Percentiles rank a stretch among this genome's conserved stretches.
These are phyloP conservation scores for Poecilia picta DNA, from an alignment of 2,797 vertebrate genomes.

Conservation along the genomic window DNA sequence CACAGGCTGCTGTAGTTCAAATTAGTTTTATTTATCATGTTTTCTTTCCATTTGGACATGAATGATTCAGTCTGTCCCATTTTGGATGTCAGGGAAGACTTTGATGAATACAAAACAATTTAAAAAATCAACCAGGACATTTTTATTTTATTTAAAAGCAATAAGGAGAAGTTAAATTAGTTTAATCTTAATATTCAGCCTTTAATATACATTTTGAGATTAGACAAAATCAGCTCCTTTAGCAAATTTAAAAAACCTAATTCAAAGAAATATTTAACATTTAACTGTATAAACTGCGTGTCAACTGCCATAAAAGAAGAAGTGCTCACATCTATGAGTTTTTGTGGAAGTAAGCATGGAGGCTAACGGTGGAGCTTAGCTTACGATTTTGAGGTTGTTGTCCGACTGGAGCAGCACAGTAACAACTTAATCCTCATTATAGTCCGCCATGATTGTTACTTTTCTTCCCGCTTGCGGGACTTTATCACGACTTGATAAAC, in stretches of 20 bases:
- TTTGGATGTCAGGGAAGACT: slow-evolving; percentile 40
- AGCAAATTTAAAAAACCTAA: background rate
- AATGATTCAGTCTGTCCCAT: slow-evolving; percentile 69
- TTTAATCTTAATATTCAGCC: background rate
- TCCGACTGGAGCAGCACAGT: too few relatives aligned
- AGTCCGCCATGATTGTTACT: too few relatives aligned
- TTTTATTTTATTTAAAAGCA: background rate
- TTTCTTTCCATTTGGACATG: slow-evolving; percentile 70
- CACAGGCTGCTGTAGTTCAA: slow-evolving; percentile 45
- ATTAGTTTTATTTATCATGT: slow-evolving; percentile 59
- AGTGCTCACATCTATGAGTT: too few relatives aligned
- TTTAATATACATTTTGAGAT: background rate
- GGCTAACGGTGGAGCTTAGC: too few relatives aligned
- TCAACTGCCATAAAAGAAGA: too few relatives aligned
- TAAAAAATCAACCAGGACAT: background rate
- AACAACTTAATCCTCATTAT: too few relatives aligned
- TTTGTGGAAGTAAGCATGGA: too few relatives aligned
- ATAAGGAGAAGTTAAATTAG: background rate
- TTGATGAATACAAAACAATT: slow-evolving; percentile 6
- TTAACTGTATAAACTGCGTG: background rate
- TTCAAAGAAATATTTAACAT: background rate
- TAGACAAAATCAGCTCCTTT: background rate
- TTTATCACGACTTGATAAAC: too few relatives aligned
- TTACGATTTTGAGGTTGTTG: too few relatives aligned
- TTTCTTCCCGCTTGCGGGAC: too few relatives aligned